Evolutionary conservation across 2,797 vertebrate species (phyloP), one percentile per base, ranked within the genome.

Genomic region (Poecilia picta): DNA sequence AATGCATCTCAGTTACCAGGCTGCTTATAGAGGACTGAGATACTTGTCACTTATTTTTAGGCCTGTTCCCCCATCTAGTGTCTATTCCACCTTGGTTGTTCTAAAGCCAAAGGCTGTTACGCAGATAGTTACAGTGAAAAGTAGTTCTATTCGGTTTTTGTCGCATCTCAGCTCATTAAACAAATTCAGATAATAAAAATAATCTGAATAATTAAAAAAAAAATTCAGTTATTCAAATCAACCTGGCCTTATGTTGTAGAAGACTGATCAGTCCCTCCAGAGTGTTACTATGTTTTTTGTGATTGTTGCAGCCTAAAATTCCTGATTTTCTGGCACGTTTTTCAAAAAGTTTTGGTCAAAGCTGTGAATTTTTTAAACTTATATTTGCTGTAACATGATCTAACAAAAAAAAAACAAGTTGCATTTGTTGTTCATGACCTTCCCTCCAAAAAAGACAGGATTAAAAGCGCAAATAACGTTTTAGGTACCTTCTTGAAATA

Each of bases 61-160:
- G 1, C 20, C 53, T 81, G n/a, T 85, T 46, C 70, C 80, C 3
- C 87, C 89, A 78, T 66, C 83, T 89, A 76, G 75, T 89, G 89
- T 75, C 78, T 20, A 36, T 55, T 28, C 2, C 5, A 36, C n/a
- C 16, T 41, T 46, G 4, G 7, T 16, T 7, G 31, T 64, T 25
- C 71, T 72, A 4, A 36, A 46, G 25, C 3, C 57, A 28, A 12
- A 12, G 15, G 20, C 5, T 18, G 12, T 28, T 18, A 23, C 23
- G 47, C 0, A 16, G 16, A 16, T 31, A 28, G 12, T 16, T 15
- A 46, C 5, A 28, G 8, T 23, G 13, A 64, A 64, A 64, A 36
- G 59, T 33, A 36, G 59, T 18, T 39, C 8, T 36, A 15, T 59
- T 59, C 4, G 15, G 3, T 2, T 33, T 33, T 62, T 59, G 13